Evolutionary conservation across 2,888 invertebrate species (phyloP).

Genomic region (Eupithecia dodoneata): DNA sequence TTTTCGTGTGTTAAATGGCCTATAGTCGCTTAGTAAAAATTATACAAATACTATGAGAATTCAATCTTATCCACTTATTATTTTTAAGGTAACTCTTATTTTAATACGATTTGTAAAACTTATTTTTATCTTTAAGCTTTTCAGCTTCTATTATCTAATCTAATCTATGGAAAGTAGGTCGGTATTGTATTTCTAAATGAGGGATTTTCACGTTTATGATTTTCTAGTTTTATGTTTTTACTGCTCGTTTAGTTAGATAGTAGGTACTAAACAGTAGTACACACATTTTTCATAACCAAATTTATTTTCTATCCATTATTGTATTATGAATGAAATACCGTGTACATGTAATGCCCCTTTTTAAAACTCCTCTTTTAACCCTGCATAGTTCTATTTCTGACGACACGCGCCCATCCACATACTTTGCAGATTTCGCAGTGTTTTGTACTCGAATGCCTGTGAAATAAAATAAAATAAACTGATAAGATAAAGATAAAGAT

Average conservation of each 20-base stretch:
- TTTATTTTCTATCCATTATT: background rate
- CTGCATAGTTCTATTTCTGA: constrained; percentile 44
- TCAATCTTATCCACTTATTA: background rate
- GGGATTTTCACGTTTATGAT: background rate
- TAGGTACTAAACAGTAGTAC: too few species aligned
- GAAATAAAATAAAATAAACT: constrained; percentile 10
- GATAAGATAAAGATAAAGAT: too few species aligned
- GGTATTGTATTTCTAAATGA: background rate
- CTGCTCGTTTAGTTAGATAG: too few species aligned
- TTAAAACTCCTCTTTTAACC: constrained; percentile 15
- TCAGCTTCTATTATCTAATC: too few species aligned
- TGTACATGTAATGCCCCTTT: background rate
- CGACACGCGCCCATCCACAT: constrained; percentile 42
- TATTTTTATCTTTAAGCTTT: background rate
- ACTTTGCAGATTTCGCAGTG: constrained; percentile 38
- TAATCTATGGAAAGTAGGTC: too few species aligned
- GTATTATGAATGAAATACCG: background rate
- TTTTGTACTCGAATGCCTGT: constrained; percentile 28
- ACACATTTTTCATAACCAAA: background rate
- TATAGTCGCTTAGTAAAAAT: background rate
- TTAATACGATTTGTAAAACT: background rate
- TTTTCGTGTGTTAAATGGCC: background rate
- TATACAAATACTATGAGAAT: background rate
- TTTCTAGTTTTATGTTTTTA: background rate
- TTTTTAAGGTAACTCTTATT: background rate